Base-by-base conservation (phyloP, 2,113 vertebrate genomes). In the Dasypus novemcinctus region DNA sequence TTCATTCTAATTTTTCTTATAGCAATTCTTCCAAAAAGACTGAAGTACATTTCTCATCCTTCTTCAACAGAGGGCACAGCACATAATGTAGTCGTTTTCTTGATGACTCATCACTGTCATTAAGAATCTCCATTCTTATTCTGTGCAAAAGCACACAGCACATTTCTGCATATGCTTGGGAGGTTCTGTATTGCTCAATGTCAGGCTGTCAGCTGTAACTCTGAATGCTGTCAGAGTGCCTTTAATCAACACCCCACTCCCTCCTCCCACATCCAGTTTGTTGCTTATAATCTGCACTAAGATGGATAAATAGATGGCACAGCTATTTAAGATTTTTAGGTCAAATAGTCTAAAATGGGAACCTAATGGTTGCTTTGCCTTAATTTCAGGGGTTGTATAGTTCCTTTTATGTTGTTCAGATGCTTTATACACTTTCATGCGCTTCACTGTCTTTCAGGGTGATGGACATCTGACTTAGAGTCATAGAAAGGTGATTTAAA, bases 51-150 rank as follows among this genome's bases (percentile, higher is more conserved):
- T 95, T 90, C 33, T 88, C n/a, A 94, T 86, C 68, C 86, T 94
- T 83, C 41, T 36, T 54, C 25, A 49, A 6, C 57, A 87, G 61
- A 95, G 86, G 94, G 81, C n/a, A 78, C 4, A 79, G 57, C 12
- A 81, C 64, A 80, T 79, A 90, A 86, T 83, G 57, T 38, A 66
- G 72, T 69, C 9, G 7, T 36, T 86, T 86, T 68, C 87, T 66
- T 57, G 31, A 52, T 96, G 96, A 97, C 38, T 97, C 93, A 91
- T 59, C 36, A 43, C 54, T 80, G 52, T 93, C 87, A 79, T 91
- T 83, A 59, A 71, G 79, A 36, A 25, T n/a, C 69, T 66, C 59
- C 64, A 59, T 91, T 94, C 63, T 46, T 76, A 52, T 46, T 91
- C 66, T 54, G 1, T 80, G 69, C 63, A 80, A 33, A 96, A 96